These are phyloP conservation scores for Oreochromis tanganicae DNA, from an alignment of 2,113 vertebrate species.

Conservation along the genomic window DNA sequence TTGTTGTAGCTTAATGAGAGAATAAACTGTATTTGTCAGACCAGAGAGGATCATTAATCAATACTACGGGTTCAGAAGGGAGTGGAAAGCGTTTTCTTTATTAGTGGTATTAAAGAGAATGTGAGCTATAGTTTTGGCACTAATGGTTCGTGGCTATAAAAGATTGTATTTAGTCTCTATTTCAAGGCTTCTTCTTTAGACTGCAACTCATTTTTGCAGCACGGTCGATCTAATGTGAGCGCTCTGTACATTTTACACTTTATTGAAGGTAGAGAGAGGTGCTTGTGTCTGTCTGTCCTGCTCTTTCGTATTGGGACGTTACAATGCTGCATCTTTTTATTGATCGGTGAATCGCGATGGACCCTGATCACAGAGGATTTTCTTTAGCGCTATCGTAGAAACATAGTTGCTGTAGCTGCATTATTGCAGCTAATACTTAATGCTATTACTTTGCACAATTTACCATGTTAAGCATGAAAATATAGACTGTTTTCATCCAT, in stretches of 20 bases:
- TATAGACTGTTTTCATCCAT: not conserved
- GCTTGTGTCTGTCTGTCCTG: not conserved
- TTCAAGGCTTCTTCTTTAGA: not conserved
- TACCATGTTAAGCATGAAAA: not conserved
- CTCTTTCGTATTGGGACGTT: not conserved
- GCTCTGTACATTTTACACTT: not conserved
- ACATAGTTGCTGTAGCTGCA: not conserved
- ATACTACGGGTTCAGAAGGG: not conserved
- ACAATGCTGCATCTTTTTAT: not conserved
- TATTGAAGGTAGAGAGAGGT: not conserved
- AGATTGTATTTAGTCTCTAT: not conserved
- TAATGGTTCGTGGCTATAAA: not conserved
- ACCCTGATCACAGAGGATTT: not conserved
- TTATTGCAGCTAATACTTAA: not conserved
- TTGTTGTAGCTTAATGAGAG: slow-evolving; percentile 59
- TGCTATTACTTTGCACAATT: not conserved
- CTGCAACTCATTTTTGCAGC: not conserved
- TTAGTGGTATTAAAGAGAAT: not conserved
- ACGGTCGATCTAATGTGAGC: not conserved
- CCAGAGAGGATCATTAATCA: slow-evolving; percentile 33
- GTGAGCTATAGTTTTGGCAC: not conserved
- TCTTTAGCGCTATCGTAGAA: not conserved
- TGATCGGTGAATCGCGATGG: not conserved
- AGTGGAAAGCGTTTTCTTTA: slow-evolving; percentile 6
- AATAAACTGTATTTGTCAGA: slow-evolving; percentile 47